phyloP scores from a whole-genome alignment of 2,113 vertebrate species.

The Carassius carassius region DNA sequence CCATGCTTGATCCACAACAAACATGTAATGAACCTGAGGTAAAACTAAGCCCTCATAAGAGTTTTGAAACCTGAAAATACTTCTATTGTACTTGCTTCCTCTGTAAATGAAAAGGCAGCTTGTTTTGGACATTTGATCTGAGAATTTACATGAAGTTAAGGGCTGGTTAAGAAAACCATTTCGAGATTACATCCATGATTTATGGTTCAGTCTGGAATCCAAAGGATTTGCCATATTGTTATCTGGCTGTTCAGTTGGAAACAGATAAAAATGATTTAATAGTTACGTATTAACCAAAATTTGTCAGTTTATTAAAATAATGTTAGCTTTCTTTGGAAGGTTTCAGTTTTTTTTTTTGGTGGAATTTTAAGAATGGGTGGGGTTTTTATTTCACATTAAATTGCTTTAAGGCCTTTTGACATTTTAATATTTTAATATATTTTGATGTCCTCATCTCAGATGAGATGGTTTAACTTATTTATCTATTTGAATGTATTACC shows the following conservation, averaged over 20 bases:
- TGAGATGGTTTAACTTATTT: constrained; percentile 16
- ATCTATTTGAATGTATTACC: not conserved
- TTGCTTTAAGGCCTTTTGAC: not conserved
- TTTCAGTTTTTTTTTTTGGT: not conserved
- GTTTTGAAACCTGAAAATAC: constrained; percentile 14
- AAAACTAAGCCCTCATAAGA: constrained; percentile 24
- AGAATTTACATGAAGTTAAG: constrained; percentile 6
- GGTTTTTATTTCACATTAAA: constrained; percentile 9
- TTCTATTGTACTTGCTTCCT: constrained; percentile 7
- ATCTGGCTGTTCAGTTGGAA: not conserved
- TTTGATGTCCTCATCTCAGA: constrained; percentile 14
- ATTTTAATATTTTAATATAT: constrained; percentile 17
- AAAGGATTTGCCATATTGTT: not conserved
- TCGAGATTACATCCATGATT: not conserved
- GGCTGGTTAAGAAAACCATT: not conserved
- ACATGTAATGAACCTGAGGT: constrained; percentile 26
- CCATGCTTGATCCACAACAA: constrained; percentile 21
- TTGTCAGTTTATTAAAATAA: not conserved
- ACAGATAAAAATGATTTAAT: constrained; percentile 15
- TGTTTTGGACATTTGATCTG: constrained; percentile 33
- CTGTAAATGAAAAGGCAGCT: constrained; percentile 31
- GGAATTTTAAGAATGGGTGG: not conserved
- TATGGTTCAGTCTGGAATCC: constrained; percentile 3
- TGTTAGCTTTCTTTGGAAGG: constrained; percentile 17
- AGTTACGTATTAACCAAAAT: not conserved